Conservation (phyloP, 2,113 vertebrate species). For the Neotragus moschatus region DNA sequence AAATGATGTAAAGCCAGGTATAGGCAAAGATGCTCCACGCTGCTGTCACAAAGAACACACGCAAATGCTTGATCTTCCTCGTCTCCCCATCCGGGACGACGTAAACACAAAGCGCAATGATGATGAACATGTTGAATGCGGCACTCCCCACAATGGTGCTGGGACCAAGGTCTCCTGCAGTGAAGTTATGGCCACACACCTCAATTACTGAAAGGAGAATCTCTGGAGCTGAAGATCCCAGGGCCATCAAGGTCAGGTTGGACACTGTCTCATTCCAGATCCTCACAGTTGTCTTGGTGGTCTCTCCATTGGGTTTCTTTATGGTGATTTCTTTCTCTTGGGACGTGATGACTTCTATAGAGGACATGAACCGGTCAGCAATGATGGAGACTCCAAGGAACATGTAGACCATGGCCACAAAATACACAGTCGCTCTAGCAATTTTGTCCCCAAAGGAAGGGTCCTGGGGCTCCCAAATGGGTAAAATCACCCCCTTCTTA, state of each 20-base stretch:
- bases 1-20: constrained; percentile 96
- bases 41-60: constrained; percentile 97
- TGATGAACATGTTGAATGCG: constrained; percentile 99
- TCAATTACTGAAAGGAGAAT: constrained; percentile 97
- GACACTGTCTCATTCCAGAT: constrained; percentile 99
- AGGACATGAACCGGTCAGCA: constrained; percentile 98
- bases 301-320: constrained; percentile 93
- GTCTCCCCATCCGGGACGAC: constrained; percentile 95
- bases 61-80: constrained; percentile 93
- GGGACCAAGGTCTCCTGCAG: constrained; percentile 92
- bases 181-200: constrained; percentile 95
- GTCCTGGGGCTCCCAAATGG: constrained; percentile 90
- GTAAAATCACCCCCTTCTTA: constrained; percentile 92
- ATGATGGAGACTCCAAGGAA: constrained; percentile 98
- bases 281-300: constrained; percentile 91
- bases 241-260: constrained; percentile 96
- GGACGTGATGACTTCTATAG: constrained; percentile 98
- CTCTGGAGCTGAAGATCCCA: constrained; percentile 96
- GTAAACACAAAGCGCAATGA: constrained; percentile 94
- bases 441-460: constrained; percentile 91
- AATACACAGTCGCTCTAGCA: constrained; percentile 94
- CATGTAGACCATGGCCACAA: constrained; percentile 94
- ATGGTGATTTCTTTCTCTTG: constrained; percentile 95
- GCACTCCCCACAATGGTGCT: constrained; percentile 99
- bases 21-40: constrained; percentile 98